These are phyloP conservation scores for Rhaphigaster nebulosa DNA, from an alignment of 2,888 invertebrate genomes.

Conservation along the genomic window DNA sequence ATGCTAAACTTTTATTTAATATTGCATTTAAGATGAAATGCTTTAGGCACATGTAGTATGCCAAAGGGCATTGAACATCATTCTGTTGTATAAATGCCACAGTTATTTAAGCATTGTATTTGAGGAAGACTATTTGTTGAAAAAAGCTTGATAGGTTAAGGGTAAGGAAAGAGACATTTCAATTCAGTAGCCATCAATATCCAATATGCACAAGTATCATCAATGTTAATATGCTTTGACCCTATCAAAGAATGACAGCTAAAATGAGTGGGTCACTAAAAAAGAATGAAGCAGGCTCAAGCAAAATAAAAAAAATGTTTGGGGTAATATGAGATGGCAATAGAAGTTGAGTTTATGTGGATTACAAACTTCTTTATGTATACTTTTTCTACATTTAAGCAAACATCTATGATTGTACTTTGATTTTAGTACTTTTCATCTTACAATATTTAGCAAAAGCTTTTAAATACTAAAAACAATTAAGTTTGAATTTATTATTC, in stretches of 20 bases:
- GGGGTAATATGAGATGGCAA: neutral
- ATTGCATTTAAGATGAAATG: neutral
- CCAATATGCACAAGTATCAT: neutral
- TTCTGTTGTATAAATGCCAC: too few relatives aligned
- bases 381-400: neutral
- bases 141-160: neutral
- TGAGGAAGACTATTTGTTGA: neutral
- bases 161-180: neutral
- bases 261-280: neutral
- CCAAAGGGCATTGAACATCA: too few relatives aligned
- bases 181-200: neutral
- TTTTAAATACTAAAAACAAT: neutral
- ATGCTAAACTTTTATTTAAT: neutral
- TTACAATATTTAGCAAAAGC: neutral
- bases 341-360: neutral
- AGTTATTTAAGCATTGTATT: neutral
- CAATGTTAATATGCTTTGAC: neutral
- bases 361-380: neutral
- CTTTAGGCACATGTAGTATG: neutral
- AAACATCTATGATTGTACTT: neutral
- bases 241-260: neutral
- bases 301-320: neutral
- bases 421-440: neutral
- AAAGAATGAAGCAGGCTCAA: neutral
- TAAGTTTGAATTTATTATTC: neutral